Evolutionary conservation across 1,140 invertebrate species (phyloP), one percentile per base, ranked within the genome.

Genomic region (Phymorhynchus buccinoides): DNA sequence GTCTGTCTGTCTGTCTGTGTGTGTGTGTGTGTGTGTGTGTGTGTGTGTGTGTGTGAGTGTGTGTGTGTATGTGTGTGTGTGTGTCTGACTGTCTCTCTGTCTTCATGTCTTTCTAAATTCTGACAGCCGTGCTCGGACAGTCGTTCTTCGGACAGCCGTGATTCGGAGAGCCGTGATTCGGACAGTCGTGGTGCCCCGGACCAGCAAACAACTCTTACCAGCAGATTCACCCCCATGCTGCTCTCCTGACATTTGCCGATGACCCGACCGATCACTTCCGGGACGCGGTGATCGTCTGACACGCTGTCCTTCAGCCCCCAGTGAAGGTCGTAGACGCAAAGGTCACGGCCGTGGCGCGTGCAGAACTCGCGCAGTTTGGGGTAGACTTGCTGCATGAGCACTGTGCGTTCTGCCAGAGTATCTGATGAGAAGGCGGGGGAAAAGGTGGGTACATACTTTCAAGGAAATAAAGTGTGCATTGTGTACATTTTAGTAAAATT

Each of bases 241-340:
- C 98, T 94, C 22, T 97, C 94, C 92, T 98, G 97, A 93, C 97
- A 99, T 92, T 98, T 98, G 92, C 97, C 96, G 86, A 99, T 98
- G 94, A 98, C 97, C 86, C 96, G 95, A 96, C 98, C 97, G 91
- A 98, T 99, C 0, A 99, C 95, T 91, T 98, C 97, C 0, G 97
- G 99, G 2, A 98, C 98, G 96, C 98, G 97, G 93, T 99, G 98
- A 95, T 99, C 98, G 92, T 99, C 98, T 0, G 97, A 98, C 0
- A 97, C 96, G 93, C 98, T 97, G 91, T 99, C 98, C 77, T 92
- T 88, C 4, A 94, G 90, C 42, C 98, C 98, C 98, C 98, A 99
- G 92, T 98, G 95, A 97, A 99, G 99, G 93, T 99, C 98, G 37
- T 99, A 97, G 0, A 92, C 84, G 44, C 89, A 85, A 14, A 93